Evolutionary conservation across 53 echinoderm and acorn worm species (phyloP).

Genomic region (Apostichopus leukothele): DNA sequence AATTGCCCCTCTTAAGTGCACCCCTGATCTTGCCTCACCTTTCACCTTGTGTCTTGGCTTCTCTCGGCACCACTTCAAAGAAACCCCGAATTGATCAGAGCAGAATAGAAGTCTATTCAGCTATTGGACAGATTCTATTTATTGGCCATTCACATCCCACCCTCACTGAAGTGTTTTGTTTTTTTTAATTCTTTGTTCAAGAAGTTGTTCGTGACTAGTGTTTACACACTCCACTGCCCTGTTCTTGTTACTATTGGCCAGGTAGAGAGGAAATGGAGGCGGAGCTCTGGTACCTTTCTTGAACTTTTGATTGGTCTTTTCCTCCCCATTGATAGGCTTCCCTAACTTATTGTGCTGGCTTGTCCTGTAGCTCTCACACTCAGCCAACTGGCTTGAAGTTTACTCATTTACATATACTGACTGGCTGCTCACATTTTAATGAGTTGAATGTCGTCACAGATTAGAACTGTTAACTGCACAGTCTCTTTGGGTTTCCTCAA

Average conservation of each 20-base stretch:
- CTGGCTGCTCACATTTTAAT: slow-evolving; percentile 30
- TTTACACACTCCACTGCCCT: slow-evolving; percentile 35
- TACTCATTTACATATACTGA: slow-evolving; percentile 35
- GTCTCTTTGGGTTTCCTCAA: slow-evolving; percentile 13
- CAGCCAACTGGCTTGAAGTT: slow-evolving; percentile 23
- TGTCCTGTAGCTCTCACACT: slow-evolving; percentile 7
- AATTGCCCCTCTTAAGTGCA: not conserved
- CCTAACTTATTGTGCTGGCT: not conserved
- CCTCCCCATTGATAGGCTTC: slow-evolving; percentile 12
- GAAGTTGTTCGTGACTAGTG: slow-evolving; percentile 39
- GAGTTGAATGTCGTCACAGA: slow-evolving; percentile 34
- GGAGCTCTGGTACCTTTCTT: not conserved
- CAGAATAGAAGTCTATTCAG: slow-evolving; percentile 21
- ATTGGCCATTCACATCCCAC: slow-evolving; percentile 35
- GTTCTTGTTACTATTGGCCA: slow-evolving; percentile 6
- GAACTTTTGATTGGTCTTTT: slow-evolving; percentile 38
- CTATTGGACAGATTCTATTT: slow-evolving; percentile 14
- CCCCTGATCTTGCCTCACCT: slow-evolving; percentile 19
- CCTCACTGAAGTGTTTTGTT: slow-evolving; percentile 36
- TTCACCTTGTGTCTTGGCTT: not conserved
- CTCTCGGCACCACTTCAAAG: slow-evolving; percentile 37
- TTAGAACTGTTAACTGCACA: not conserved
- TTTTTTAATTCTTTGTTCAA: slow-evolving; percentile 43
- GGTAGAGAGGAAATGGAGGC: slow-evolving; percentile 35
- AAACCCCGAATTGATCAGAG: slow-evolving; percentile 18